phyloP scores from a whole-genome alignment of 2,888 invertebrate genomes.

The Cephus pygmeus region DNA sequence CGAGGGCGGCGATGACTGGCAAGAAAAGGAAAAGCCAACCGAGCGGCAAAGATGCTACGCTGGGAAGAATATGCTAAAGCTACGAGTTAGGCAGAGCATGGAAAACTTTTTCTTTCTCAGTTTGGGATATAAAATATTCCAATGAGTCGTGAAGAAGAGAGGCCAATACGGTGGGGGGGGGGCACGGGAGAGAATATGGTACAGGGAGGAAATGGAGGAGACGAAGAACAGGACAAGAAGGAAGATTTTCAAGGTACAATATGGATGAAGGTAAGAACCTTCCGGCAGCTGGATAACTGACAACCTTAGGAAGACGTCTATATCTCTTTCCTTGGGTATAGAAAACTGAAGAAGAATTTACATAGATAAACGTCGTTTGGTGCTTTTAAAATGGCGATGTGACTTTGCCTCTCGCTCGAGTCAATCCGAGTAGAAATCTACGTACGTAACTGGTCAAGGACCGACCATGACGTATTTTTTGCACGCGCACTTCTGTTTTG shows the following conservation, averaged over 20 bases:
- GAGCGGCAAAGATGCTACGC: constrained; percentile 2
- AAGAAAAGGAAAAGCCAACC: background rate
- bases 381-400: background rate
- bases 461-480: too few relatives aligned
- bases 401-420: too few relatives aligned
- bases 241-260: constrained; percentile 14
- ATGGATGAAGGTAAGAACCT: too few relatives aligned
- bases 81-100: constrained; percentile 14
- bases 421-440: too few relatives aligned
- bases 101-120: constrained; percentile 23
- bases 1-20: background rate
- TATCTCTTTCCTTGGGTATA: too few relatives aligned
- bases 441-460: too few relatives aligned
- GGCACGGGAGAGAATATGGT: background rate
- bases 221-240: constrained; percentile 17
- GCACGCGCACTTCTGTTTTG: too few relatives aligned
- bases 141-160: constrained; percentile 27
- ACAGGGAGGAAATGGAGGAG: constrained; percentile 15
- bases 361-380: background rate
- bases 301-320: too few relatives aligned
- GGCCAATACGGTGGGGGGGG: background rate
- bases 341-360: too few relatives aligned
- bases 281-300: too few relatives aligned
- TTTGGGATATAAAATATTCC: constrained; percentile 39
- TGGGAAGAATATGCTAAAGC: constrained; percentile 8